Conservation (phyloP, 2,888 invertebrate species). For the Harpagoxenus sublaevis region DNA sequence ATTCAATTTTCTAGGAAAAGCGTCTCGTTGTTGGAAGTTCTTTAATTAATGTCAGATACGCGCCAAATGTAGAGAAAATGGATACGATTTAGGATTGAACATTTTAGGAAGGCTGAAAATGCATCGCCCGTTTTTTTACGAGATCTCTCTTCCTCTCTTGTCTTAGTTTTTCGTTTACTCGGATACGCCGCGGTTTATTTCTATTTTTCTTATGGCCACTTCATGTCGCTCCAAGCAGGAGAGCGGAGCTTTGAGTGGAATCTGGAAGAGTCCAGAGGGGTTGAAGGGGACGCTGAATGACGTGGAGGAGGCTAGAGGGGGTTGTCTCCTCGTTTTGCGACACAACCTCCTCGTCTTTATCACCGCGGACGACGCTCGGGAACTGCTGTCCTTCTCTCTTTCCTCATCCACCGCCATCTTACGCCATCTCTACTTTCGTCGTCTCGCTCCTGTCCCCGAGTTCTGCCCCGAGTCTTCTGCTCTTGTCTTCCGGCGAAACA, state of each 20-base stretch:
- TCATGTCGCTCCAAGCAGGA: constrained; percentile 68
- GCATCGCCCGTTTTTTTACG: constrained; percentile 79
- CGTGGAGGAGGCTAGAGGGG: constrained; percentile 73
- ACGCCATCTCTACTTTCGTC: constrained; percentile 61
- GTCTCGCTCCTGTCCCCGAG: constrained; percentile 64
- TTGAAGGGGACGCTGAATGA: constrained; percentile 74
- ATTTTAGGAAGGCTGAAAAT: constrained; percentile 71
- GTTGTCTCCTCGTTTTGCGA: constrained; percentile 81
- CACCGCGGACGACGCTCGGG: constrained; percentile 72
- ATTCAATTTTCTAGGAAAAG: constrained; percentile 1
- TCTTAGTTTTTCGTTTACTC: constrained; percentile 72
- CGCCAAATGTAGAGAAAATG: constrained; percentile 8
- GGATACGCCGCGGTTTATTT: constrained; percentile 72
- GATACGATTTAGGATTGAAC: constrained; percentile 29
- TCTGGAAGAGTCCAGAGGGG: constrained; percentile 74
- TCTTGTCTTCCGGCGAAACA: constrained; percentile 85
- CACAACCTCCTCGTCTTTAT: constrained; percentile 82
- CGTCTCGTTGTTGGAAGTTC: background rate
- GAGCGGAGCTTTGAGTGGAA: constrained; percentile 76
- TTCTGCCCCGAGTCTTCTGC: constrained; percentile 70
- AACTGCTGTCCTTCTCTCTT: constrained; percentile 63
- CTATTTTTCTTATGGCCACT: constrained; percentile 82
- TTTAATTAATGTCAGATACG: constrained; percentile 18
- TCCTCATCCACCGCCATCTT: constrained; percentile 61
- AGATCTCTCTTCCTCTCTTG: constrained; percentile 38